Conservation (phyloP, 2,888 invertebrate species). For the Ochlodes sylvanus region DNA sequence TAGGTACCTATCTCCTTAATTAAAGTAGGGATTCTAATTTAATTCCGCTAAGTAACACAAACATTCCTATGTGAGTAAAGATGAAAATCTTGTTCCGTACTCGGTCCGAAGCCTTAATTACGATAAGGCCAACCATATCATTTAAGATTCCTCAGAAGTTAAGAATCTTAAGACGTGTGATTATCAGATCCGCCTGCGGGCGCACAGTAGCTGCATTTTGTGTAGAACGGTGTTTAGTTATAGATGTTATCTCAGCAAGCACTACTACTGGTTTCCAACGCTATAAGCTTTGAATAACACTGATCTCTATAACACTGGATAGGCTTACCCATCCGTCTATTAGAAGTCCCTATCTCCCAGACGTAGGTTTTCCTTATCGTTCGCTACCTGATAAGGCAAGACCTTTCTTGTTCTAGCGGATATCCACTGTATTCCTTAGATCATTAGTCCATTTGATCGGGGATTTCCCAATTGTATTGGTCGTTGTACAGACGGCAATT, state of each 20-base stretch:
- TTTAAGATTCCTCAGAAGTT: conserved; percentile 32
- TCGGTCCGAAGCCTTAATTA: conserved; percentile 33
- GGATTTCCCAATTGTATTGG: too few relatives aligned
- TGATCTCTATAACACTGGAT: conserved; percentile 6
- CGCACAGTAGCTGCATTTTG: conserved; percentile 42
- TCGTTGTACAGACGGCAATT: too few relatives aligned
- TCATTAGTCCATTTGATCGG: too few relatives aligned
- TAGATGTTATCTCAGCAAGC: conserved; percentile 26
- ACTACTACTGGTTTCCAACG: conserved; percentile 32
- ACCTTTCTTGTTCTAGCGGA: too few relatives aligned
- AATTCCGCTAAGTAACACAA: neutral
- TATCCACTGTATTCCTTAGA: too few relatives aligned
- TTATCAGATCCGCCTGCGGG: conserved; percentile 37
- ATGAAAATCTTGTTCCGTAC: conserved; percentile 13
- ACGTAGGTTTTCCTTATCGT: too few relatives aligned
- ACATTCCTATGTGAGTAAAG: neutral
- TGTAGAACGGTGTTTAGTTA: conserved; percentile 38
- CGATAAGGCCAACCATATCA: conserved; percentile 33
- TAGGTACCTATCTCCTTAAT: too few relatives aligned
- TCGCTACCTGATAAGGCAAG: too few relatives aligned
- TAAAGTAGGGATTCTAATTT: neutral
- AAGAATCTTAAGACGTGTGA: conserved; percentile 29
- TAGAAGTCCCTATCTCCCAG: too few relatives aligned
- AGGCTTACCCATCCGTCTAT: neutral
- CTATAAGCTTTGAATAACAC: neutral